Base-by-base conservation (phyloP, 1,140 invertebrate genomes). In the Aphaenogaster rudis region DNA sequence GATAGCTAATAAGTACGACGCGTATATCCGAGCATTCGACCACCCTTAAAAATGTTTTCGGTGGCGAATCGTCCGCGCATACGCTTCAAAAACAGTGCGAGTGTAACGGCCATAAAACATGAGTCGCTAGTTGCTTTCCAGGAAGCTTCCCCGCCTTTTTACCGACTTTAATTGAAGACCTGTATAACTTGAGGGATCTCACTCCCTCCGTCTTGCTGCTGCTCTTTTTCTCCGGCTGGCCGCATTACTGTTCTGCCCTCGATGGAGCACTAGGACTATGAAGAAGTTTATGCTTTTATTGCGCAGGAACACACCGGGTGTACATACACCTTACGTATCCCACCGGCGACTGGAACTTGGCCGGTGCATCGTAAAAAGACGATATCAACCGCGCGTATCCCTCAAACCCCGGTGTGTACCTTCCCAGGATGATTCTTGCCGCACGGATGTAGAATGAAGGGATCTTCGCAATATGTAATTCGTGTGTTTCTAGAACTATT, bases 271-370 rank as follows among this genome's bases (percentile, higher is more conserved):
- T 69, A 84, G 81, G 88, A 90, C 91, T 89, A 90, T 85, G 89
- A 90, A 92, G 87, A 71, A 93, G 92, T 94, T 94, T 93, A 93
- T 92, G 92, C 92, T 93, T 94, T 94, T 94, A 94, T 94, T 94
- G 92, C 89, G 86, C 88, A 88, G 90, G 88, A 88, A 64, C 86
- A 57, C 39, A 89, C 87, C 81, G 50, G 74, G 67, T 74, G 17
- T 71, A 66, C 48, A 36, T 81, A 36, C 54, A 17, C 63, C 57
- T 39, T 17, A 36, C 48, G 66, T 39, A 50, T 4, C 17, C 28
- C 42, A 63, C 33, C 21, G 42, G 28, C 42, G 42, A 28, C 39
- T 50, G 54, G 13, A 52, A 50, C 57, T 28, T 45, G 54, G 52
- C 17, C 52, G 45, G 50, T 3, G 50, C 52, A 52, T 88, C 89